Conservation (phyloP, 2,113 vertebrate genomes). For the Odontesthes bonariensis region DNA sequence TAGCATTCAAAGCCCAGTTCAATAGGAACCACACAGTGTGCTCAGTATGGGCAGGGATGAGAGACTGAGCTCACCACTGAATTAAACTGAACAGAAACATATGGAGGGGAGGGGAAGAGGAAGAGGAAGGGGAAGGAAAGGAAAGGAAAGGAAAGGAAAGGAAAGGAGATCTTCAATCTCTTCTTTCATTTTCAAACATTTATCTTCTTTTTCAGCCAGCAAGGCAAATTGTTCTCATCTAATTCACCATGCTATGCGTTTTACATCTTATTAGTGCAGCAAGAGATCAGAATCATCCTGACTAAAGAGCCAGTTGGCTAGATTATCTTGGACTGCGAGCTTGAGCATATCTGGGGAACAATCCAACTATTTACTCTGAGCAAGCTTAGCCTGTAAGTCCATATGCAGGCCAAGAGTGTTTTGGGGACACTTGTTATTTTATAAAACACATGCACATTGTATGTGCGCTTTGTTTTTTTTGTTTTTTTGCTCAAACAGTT, state of each 20-base stretch:
- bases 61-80: constrained; percentile 59
- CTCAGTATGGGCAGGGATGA: constrained; percentile 58
- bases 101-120: constrained; percentile 35
- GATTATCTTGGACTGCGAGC: constrained; percentile 61
- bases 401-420: constrained; percentile 57
- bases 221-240: constrained; percentile 26
- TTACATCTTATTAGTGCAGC: constrained; percentile 44
- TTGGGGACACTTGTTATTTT: constrained; percentile 57
- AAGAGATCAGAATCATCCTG: constrained; percentile 56
- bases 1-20: constrained; percentile 73
- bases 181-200: constrained; percentile 2
- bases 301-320: constrained; percentile 55
- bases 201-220: constrained; percentile 24
- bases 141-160: neutral
- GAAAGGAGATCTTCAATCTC: neutral
- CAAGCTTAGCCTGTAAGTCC: constrained; percentile 61
- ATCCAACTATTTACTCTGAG: constrained; percentile 68
- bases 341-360: constrained; percentile 60
- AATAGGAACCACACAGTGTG: constrained; percentile 74
- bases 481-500: neutral
- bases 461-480: neutral
- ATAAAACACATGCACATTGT: constrained; percentile 4
- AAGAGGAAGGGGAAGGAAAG: neutral
- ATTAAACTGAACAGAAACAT: constrained; percentile 66
- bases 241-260: constrained; percentile 29